These are phyloP conservation scores for Chrysaora quinquecirrha DNA, from an alignment of 30 jellyfish, hydroid and myxozoan genomes.

Conservation along the genomic window DNA sequence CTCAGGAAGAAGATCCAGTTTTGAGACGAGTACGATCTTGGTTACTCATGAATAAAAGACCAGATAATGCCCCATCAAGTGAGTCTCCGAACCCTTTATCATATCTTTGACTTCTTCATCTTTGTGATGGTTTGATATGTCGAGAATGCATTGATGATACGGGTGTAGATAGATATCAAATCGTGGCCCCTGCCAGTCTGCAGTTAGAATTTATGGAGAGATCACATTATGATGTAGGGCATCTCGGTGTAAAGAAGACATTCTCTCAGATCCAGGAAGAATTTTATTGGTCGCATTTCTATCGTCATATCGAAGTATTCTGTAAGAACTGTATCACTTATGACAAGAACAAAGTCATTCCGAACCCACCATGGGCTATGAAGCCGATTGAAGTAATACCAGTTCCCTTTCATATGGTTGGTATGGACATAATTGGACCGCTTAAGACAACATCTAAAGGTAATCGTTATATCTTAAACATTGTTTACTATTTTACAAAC, in stretches of 20 bases:
- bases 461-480: conserved; percentile 47
- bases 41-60: not conserved
- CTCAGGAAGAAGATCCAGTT: conserved; percentile 3
- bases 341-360: not conserved
- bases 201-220: not conserved
- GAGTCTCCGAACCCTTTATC: not conserved
- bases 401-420: conserved; percentile 5
- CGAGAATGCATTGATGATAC: conserved; percentile 14
- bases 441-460: conserved; percentile 14
- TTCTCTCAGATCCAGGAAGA: not conserved
- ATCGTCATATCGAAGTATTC: conserved; percentile 3
- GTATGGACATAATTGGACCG: not conserved
- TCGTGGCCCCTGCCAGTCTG: not conserved
- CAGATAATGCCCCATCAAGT: not conserved
- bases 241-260: not conserved
- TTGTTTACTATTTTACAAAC: conserved; percentile 43
- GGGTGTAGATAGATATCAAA: conserved; percentile 1
- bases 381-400: conserved; percentile 7
- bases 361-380: conserved; percentile 7
- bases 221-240: conserved; percentile 1
- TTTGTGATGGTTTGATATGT: not conserved
- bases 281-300: conserved; percentile 9
- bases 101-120: not conserved
- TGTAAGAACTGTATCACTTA: conserved; percentile 1
- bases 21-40: not conserved